Evolutionary conservation across 1,140 invertebrate species (phyloP).

Genomic region (Sycophila sp.): DNA sequence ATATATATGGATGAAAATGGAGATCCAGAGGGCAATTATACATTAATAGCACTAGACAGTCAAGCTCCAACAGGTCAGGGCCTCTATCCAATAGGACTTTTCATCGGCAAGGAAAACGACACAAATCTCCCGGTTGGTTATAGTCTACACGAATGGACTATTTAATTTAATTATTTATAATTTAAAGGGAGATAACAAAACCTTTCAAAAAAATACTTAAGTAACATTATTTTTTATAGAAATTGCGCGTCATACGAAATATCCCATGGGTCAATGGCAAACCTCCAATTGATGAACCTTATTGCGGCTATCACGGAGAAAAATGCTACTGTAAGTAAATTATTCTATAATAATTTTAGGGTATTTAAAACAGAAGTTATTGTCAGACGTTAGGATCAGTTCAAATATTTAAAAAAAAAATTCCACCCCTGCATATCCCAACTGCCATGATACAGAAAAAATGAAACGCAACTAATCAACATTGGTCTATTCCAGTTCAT

Average conservation of each 20-base stretch:
- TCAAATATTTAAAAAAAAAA: too few relatives aligned
- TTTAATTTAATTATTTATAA: background rate
- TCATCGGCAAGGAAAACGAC: slow-evolving; percentile 66
- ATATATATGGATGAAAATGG: slow-evolving; percentile 94
- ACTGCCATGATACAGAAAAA: background rate
- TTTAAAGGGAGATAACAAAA: too few relatives aligned
- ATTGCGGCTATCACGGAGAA: slow-evolving; percentile 90
- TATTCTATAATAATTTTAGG: background rate
- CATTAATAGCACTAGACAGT: slow-evolving; percentile 78
- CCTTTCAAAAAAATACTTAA: background rate
- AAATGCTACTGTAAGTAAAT: slow-evolving; percentile 85
- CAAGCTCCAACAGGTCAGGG: slow-evolving; percentile 68
- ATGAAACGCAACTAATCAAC: background rate
- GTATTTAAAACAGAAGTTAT: too few relatives aligned
- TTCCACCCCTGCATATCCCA: too few relatives aligned
- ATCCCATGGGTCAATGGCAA: slow-evolving; percentile 82
- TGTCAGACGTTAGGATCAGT: too few relatives aligned
- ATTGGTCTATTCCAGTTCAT: background rate
- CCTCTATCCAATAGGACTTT: slow-evolving; percentile 79
- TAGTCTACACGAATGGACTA: background rate
- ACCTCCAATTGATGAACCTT: slow-evolving; percentile 90
- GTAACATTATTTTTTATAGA: slow-evolving; percentile 66
- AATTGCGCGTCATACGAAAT: slow-evolving; percentile 72
- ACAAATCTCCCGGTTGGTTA: slow-evolving; percentile 68
- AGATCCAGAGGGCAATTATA: slow-evolving; percentile 96